Conservation (phyloP, 2,797 vertebrate species). For the Pipistrellus nathusii region DNA sequence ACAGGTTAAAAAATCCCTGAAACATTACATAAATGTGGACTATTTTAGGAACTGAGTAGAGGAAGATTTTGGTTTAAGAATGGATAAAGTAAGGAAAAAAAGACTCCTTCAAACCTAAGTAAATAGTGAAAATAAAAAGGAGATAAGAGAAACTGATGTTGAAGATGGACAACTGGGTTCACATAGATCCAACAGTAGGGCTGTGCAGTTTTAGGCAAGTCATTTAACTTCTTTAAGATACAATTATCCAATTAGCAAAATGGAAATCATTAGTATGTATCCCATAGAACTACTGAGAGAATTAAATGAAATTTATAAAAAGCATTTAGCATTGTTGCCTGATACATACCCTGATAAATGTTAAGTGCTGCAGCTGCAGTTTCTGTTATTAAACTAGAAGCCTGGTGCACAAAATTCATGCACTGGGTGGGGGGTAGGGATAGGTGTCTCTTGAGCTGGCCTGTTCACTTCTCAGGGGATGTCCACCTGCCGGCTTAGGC, state of each 20-base stretch:
- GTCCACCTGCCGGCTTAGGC: too few relatives aligned
- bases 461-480: too few relatives aligned
- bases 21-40: background rate
- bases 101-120: constrained; percentile 49
- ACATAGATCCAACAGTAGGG: background rate
- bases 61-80: constrained; percentile 13
- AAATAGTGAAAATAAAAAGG: constrained; percentile 9
- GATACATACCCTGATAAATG: constrained; percentile 32
- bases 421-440: too few relatives aligned
- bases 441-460: too few relatives aligned
- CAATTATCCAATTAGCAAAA: constrained; percentile 43
- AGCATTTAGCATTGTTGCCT: constrained; percentile 44
- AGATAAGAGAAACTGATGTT: constrained; percentile 34
- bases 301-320: constrained; percentile 56
- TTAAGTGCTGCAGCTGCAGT: constrained; percentile 26
- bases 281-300: constrained; percentile 11
- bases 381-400: background rate
- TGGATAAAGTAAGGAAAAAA: constrained; percentile 25
- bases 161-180: background rate
- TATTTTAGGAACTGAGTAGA: constrained; percentile 25
- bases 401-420: too few relatives aligned
- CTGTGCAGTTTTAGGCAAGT: background rate
- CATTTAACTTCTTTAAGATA: constrained; percentile 42
- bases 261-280: constrained; percentile 3
- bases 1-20: background rate